A percentile compares a stretch with the other conserved stretches of the same genome.
phyloP scores from a whole-genome alignment of 2,888 invertebrate species.

The Lamellibrachia satsuma region DNA sequence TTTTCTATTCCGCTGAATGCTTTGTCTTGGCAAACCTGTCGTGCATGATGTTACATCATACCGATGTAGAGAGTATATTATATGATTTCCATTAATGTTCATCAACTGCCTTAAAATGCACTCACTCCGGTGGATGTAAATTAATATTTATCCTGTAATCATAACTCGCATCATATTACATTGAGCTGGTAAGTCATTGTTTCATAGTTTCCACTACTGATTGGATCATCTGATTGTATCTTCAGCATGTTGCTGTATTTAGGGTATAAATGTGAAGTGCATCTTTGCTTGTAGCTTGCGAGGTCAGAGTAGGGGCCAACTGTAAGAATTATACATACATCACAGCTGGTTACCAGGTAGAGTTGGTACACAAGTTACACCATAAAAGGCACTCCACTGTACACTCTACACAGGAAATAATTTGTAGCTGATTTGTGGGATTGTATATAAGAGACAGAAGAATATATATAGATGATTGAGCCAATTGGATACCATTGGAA shows the following conservation, averaged over 20 bases:
- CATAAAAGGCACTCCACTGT: neutral
- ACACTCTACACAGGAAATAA: constrained; percentile 10
- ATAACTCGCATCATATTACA: neutral
- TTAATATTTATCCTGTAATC: neutral
- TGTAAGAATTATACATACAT: neutral
- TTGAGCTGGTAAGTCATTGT: neutral
- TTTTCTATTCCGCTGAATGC: neutral
- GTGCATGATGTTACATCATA: neutral
- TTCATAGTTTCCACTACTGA: neutral
- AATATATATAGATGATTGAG: neutral
- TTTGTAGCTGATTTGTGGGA: neutral
- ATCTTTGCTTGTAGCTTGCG: neutral
- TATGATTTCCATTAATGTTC: neutral
- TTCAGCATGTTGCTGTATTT: neutral
- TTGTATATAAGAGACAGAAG: neutral
- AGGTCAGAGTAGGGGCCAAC: neutral
- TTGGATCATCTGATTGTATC: neutral
- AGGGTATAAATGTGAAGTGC: neutral
- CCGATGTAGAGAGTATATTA: neutral
- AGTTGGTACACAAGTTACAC: neutral
- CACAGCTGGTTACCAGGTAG: neutral
- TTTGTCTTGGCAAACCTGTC: neutral
- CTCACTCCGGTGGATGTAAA: neutral
- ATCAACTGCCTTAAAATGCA: neutral
- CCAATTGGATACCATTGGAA: neutral